Evolutionary conservation across 2,888 invertebrate genomes (phyloP), one percentile per base, ranked within the genome.

Genomic region (Drosophila neutralis): DNA sequence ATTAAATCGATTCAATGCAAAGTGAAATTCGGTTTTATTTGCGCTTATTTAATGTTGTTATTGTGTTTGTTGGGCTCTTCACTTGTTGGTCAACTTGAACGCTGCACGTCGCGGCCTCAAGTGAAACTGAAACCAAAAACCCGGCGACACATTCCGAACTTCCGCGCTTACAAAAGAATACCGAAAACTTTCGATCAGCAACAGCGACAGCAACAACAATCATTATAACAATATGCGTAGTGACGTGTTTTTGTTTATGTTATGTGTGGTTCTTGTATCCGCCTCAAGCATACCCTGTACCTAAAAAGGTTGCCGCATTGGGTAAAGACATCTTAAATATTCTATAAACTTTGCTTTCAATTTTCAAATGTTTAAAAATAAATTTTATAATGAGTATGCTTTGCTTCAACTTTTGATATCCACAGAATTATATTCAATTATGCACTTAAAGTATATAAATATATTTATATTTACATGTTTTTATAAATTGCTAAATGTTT

Each of bases 111-210:
- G 76, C 80, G 71, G 69, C 61, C 79, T 45, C 66, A 87, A 87
- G 85, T 89, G 75, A 85, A 88, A 75, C 72, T 48, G 72, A 69
- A 69, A 69, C 62, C 54, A 59, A 75, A 69, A 71, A 62, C 51
- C 52, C 69, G 68, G 69, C 69, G 69, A 68, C 65, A 68, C 67
- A 52, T 60, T 80, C 58, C 80, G 54, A 80, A 77, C 70, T 80
- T 80, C 81, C 78, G 78, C 68, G 80, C 78, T 76, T 61, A 77
- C 78, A 80, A 82, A 83, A 86, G 85, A 87, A 89, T 87, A 73
- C 83, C 86, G 83, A 85, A 87, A 86, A 87, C 89, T 86, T 89
- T 89, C 86, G 89, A 87, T 84, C 58, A 74, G 42, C 79, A 66
- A 64, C 73, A 74, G 52, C 40, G 61, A 60, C 76, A 69, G 64